Base-by-base conservation (phyloP, 2,888 invertebrate genomes). In the Hirtodrosophila confusa region DNA sequence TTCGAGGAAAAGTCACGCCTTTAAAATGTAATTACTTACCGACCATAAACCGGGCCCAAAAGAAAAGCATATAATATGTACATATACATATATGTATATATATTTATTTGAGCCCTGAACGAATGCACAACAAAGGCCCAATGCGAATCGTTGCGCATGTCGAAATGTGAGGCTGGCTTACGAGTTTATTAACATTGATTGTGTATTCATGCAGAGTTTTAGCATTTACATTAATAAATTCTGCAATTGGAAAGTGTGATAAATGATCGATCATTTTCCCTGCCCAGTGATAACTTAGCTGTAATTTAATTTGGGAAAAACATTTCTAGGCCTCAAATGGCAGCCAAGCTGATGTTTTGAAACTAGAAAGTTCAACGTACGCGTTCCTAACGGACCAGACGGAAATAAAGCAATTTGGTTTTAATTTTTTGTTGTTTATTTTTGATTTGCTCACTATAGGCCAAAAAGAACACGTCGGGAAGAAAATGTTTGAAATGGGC, bases 1-100 rank as follows among this genome's bases (percentile, higher is more conserved):
- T 61, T 67, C 47, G 63, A 49, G 55, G 47, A 72, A 77, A 71
- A 74, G 75, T 74, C 78, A 70, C 77, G 71, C 76, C 76, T 77
- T 77, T 70, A 70, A 77, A 77, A 63, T 63, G 57, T 68, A 70
- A 77, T 69, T 69, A 60, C 65, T 43, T 60, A 43, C 53, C 54
- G 49, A 40, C 51, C 69, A 47, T 69, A 43, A 48, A 50, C 27
- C 48, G 50, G 62, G 63, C 55, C 50, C 43, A 47, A 62, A 61
- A 67, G 61, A 62, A 68, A 68, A 69, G 50, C 56, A 50, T 40
- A 40, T 37, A 41, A 23, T 36, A 12, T 23, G 4, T 11, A 11
- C 11, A 33, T n/a, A 36, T 24, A 39, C 27, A 12, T 12, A n/a
- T 37, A 27, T 27, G 29, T 31, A 39, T 44, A 44, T 44, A 35